Base-by-base conservation (phyloP, 2,797 vertebrate species). In the Discoglossus pictus region DNA sequence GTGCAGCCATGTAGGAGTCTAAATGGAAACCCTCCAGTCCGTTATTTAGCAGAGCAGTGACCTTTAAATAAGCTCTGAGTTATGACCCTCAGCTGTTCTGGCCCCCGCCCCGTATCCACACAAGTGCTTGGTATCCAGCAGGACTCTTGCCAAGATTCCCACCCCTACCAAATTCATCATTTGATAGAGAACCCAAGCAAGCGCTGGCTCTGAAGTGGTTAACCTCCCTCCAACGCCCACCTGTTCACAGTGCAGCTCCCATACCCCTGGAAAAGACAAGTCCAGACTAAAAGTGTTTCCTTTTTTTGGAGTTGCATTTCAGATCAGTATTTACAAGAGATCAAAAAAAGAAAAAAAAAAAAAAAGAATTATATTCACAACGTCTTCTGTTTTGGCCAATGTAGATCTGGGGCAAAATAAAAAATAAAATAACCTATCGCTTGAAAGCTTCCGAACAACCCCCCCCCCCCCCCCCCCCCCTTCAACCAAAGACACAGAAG, bases 361-460 rank as follows among this genome's bases (percentile, higher is more conserved):
- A 93, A 93, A 93, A 88, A 87, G 93, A 93, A 93, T 87, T 87
- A 94, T 96, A 94, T 94, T 94, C 92, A 97, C 94, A 96, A 88
- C 91, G 93, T 90, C 86, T 90, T 87, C 80, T 79, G 84, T 88
- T 89, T 90, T 87, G 89, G 88, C 86, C 85, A 87, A 76, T 53
- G 13, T 25, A 42, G n/a, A 46, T 21, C 6, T 50, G 80, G 85
- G 83, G 83, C 78, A 85, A 81, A 80, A 79, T 76, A 79, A 15
- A 59, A 68, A 56, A 59, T n/a, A 68, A 65, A 68, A 54, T 48
- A 65, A 48, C 61, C 55, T 46, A 56, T 58, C 80, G 56, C 77
- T 75, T 78, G 84, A 84, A 79, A 87, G 87, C 84, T 87, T 88
- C 87, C 86, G 85, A 87, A 87, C 79, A 53, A 78, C 81, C n/a